Evolutionary conservation across 1,140 invertebrate genomes (phyloP).

Genomic region (Aplysia californica): DNA sequence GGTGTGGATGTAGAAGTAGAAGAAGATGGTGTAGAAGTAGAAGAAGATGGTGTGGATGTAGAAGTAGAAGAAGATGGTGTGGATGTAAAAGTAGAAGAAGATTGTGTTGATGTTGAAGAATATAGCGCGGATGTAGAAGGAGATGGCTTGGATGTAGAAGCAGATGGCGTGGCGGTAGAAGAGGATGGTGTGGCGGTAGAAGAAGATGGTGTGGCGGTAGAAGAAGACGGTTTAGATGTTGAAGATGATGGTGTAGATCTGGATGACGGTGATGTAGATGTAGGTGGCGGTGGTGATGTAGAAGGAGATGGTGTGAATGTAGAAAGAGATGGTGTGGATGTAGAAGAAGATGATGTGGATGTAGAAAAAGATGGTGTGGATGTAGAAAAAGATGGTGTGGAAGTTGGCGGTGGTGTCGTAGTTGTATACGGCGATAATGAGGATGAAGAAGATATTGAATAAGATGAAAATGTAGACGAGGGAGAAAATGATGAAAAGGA

Average conservation of each 20-base stretch:
- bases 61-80: background rate
- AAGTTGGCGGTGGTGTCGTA: background rate
- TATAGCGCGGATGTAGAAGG: background rate
- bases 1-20: background rate
- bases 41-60: background rate
- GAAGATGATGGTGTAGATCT: too few species aligned
- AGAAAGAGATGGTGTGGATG: background rate
- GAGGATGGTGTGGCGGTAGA: background rate
- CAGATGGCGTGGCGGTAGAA: background rate
- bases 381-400: background rate
- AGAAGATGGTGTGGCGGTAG: background rate
- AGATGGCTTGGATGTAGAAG: background rate
- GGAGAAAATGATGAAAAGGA: too few species aligned
- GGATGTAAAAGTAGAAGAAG: background rate
- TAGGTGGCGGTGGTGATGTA: background rate
- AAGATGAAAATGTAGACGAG: too few species aligned
- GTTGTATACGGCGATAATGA: too few species aligned
- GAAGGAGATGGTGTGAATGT: background rate
- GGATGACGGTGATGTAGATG: background rate
- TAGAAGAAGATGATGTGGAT: background rate
- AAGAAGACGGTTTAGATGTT: too few species aligned
- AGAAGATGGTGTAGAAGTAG: background rate
- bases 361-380: background rate
- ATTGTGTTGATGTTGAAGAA: background rate
- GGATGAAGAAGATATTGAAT: too few species aligned